Base-by-base conservation (phyloP, 2,113 vertebrate species). In the Callionymus lyra region DNA sequence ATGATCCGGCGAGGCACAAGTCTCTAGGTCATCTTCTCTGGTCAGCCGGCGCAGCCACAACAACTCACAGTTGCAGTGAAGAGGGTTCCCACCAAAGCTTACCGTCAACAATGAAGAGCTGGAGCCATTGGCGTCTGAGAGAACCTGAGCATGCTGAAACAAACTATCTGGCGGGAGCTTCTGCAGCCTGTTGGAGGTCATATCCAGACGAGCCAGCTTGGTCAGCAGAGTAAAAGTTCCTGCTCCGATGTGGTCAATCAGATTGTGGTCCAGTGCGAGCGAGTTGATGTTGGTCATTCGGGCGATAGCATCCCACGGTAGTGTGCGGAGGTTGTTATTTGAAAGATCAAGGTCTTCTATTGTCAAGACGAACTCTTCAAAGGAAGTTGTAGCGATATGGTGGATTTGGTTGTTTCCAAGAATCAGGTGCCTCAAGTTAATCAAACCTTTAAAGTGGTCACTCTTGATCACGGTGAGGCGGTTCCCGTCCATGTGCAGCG, bases 301-400 rank as follows among this genome's bases (percentile, higher is more conserved):
- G 31, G 86, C 89, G 4, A 97, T 87, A 0, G 91, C 92, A 15
- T 93, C 91, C 93, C 94, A 97, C 0, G 94, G 93, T 44, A 97
- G 73, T 1, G 76, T 67, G 75, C 89, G 76, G 34, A 97, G 59
- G 67, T 94, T 97, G 72, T 97, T 97, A 41, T 92, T 95, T 15
- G 94, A 97, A 34, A 97, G 77, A 63, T 97, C 94, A 47, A 97
- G 76, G 63, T 97, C 94, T 57, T 97, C 94, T 11, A 97, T 91
- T 0, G 92, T 96, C 62, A 83, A 56, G 18, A 94, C 83, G 62
- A 95, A 97, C 74, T 91, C 89, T 1, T 91, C 84, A 0, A 97
- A 97, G 3, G 91, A 80, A 0, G 81, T 86, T 0, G 82, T 38
- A 6, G 90, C 90, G 19, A 97, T 86, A 17, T 76, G 51, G 43